Evolutionary conservation across 1,140 invertebrate genomes (phyloP).

Genomic region (Caerostris darwini): DNA sequence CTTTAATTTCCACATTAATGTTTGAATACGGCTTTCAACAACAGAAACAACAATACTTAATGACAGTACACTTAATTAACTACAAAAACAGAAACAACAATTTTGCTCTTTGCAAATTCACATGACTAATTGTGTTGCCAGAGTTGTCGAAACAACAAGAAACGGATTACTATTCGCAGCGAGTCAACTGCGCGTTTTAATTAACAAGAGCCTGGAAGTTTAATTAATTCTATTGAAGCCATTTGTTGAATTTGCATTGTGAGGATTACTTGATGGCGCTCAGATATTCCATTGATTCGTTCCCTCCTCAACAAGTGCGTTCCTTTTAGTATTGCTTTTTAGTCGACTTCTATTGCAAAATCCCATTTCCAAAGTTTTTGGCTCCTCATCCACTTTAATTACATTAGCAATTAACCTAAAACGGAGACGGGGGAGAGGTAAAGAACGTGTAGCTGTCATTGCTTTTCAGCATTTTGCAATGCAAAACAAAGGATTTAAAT

Average conservation of each 20-base stretch:
- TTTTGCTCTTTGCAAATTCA: background rate
- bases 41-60: background rate
- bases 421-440: background rate
- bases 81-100: background rate
- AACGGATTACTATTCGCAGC: background rate
- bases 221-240: slow-evolving; percentile 49
- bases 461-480: background rate
- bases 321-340: background rate
- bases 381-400: background rate
- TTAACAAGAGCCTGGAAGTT: background rate
- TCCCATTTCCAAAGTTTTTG: slow-evolving; percentile 17
- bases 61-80: background rate
- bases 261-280: background rate
- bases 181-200: background rate
- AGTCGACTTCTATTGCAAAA: background rate
- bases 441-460: background rate
- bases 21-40: background rate
- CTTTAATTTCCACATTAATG: background rate
- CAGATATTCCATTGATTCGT: background rate
- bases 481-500: background rate
- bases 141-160: background rate
- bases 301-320: background rate
- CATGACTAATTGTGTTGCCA: background rate
- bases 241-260: slow-evolving; percentile 18
- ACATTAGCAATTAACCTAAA: background rate